Evolutionary conservation across 1,140 invertebrate genomes (phyloP).

Genomic region (Zaprionus lachaisei): DNA sequence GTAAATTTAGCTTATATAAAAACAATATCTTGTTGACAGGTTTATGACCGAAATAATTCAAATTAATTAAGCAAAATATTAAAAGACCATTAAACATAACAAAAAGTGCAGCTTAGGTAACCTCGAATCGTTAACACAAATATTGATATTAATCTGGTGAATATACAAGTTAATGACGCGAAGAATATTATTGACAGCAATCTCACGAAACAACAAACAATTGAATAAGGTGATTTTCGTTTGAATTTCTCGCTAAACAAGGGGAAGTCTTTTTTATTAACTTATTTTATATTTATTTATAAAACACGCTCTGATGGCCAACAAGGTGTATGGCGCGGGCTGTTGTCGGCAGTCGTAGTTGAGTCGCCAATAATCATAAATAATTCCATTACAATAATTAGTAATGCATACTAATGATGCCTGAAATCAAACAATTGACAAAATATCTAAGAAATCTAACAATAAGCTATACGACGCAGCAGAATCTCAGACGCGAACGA

Average conservation of each 20-base stretch:
- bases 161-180: constrained; percentile 11
- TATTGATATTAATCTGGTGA: constrained; percentile 9
- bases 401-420: constrained; percentile 68
- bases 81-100: constrained; percentile 22
- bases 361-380: constrained; percentile 67
- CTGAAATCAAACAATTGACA: constrained; percentile 18
- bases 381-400: constrained; percentile 79
- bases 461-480: constrained; percentile 24
- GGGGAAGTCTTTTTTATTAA: constrained; percentile 30
- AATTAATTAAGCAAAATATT: constrained; percentile 1
- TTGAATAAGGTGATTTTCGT: constrained; percentile 26
- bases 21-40: constrained; percentile 20
- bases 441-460: constrained; percentile 35
- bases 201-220: constrained; percentile 29
- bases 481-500: not conserved
- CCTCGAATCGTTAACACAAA: constrained; percentile 15
- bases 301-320: constrained; percentile 43
- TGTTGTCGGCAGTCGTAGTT: constrained; percentile 21
- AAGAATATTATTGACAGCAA: not conserved
- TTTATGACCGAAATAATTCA: constrained; percentile 10
- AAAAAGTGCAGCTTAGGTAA: constrained; percentile 22
- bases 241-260: constrained; percentile 10
- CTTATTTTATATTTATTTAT: constrained; percentile 26
- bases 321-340: constrained; percentile 55
- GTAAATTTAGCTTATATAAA: not conserved